Base-by-base conservation (phyloP, 2,113 vertebrate species). In the Clupea harengus region DNA sequence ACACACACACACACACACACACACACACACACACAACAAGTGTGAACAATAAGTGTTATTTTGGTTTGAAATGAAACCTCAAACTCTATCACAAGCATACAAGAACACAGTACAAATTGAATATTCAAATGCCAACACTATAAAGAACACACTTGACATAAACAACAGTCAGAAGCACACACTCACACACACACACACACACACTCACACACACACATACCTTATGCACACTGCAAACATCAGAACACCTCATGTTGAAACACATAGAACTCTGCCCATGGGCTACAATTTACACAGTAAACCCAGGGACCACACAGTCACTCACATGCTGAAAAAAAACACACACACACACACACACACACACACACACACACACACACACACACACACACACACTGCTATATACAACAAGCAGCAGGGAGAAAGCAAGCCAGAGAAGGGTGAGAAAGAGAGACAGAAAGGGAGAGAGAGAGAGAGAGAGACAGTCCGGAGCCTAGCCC, bases 401-500 rank as follows among this genome's bases (percentile, higher is more conserved):
- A 28, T 28, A 72, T 72, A 32, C 64, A 72, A 72, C 7, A 72
- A 11, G 25, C 64, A 67, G 64, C 11, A 64, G 3, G 57, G 5
- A 64, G 18, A 64, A n/a, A 64, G 22, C 6, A 8, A n/a, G 22
- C 22, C 6, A 64, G 18, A 64, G 57, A 64, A 20, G 22, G 22
- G 3, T 39, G 18, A 64, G 18, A 64, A 20, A 64, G 57, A 83
- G 45, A 83, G 82, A 54, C 81, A 20, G 84, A 81, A 81, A 81
- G 32, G 64, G 75, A 85, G 82, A 78, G 52, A 81, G 87, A 45
- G 50, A 75, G 60, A 54, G 85, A n/a, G 87, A 72, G 64, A 87
- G 84, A 84, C 86, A 32, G 86, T 87, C 81, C 85, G 87, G 86
- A 88, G 89, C 87, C 86, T 67, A 72, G 86, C 81, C 72, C 10